A percentile compares a stretch with the other conserved stretches of the same genome.
Evolutionary conservation across 1,140 invertebrate species (phyloP).

Genomic region (Pectinophora gossypiella): DNA sequence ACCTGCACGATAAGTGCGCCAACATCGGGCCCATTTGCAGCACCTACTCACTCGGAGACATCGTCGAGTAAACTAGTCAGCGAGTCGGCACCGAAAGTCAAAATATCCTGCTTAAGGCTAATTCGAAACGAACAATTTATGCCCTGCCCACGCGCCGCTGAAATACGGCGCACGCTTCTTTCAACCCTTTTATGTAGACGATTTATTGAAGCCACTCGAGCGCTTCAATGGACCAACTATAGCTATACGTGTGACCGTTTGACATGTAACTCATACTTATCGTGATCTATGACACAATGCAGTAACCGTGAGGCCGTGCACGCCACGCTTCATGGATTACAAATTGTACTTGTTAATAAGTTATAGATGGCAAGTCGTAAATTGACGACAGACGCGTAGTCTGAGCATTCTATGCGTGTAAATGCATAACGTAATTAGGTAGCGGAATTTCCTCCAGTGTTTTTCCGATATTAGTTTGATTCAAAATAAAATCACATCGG

Average conservation of each 20-base stretch:
- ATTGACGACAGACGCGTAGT: too few relatives aligned
- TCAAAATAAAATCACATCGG: conserved; percentile 53
- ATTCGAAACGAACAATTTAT: conserved; percentile 59
- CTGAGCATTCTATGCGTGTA: not conserved
- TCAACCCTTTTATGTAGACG: conserved; percentile 59
- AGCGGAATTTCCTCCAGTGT: not conserved
- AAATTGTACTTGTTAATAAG: conserved; percentile 14
- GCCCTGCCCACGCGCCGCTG: conserved; percentile 46
- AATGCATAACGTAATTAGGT: not conserved
- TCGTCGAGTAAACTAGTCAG: conserved; percentile 36
- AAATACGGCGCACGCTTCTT: conserved; percentile 56
- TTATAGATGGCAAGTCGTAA: too few relatives aligned
- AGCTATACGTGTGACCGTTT: conserved; percentile 36
- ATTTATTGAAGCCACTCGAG: conserved; percentile 55
- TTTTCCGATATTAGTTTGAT: conserved; percentile 18
- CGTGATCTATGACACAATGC: conserved; percentile 43
- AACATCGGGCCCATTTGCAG: not conserved
- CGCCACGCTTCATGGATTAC: conserved; percentile 34
- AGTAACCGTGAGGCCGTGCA: conserved; percentile 28
- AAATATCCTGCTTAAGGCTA: conserved; percentile 58
- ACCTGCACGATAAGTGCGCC: not conserved
- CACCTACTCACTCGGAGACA: not conserved
- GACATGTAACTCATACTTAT: conserved; percentile 39
- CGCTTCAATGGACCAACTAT: conserved; percentile 45
- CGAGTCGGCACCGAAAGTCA: conserved; percentile 32